A percentile compares a stretch with the other conserved stretches of the same genome.
phyloP scores from a whole-genome alignment of 37 sponge, comb jelly and placozoan species.

The Agelas oroides region DNA sequence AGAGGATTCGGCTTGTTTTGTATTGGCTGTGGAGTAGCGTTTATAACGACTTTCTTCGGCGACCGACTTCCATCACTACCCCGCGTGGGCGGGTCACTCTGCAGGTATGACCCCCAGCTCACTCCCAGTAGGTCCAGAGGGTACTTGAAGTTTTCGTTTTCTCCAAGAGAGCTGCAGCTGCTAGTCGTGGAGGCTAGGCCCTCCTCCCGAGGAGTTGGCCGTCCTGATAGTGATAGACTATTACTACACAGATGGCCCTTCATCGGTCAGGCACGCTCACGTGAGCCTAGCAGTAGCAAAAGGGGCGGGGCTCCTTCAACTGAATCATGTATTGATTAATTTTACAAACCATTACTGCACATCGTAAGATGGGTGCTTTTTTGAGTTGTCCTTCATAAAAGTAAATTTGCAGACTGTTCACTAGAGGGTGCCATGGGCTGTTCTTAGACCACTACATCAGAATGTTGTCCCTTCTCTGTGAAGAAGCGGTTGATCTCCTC shows the following conservation, averaged over 20 bases:
- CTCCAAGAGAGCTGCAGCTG: background rate
- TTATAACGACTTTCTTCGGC: constrained; percentile 6
- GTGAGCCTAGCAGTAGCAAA: no score
- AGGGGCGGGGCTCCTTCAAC: no score
- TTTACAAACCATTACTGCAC: no score
- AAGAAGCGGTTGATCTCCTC: constrained; percentile 76
- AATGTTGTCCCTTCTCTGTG: constrained; percentile 62
- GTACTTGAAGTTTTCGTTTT: constrained; percentile 10
- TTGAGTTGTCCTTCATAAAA: no score
- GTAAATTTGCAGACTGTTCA: no score
- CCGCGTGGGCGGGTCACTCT: constrained; percentile 28
- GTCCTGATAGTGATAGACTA: constrained; percentile 4
- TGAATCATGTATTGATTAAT: no score
- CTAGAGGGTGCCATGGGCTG: no score
- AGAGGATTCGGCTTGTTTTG: background rate
- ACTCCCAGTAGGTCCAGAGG: constrained; percentile 35
- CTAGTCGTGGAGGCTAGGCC: background rate
- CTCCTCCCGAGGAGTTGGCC: background rate
- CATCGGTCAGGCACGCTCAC: no score
- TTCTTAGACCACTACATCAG: constrained; percentile 59
- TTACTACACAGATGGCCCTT: background rate
- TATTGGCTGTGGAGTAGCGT: background rate
- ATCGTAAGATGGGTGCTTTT: no score
- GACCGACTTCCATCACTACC: background rate
- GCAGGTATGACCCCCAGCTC: constrained; percentile 60